Evolutionary conservation across 2,113 vertebrate genomes (phyloP).

Genomic region (Perognathus longimembris): DNA sequence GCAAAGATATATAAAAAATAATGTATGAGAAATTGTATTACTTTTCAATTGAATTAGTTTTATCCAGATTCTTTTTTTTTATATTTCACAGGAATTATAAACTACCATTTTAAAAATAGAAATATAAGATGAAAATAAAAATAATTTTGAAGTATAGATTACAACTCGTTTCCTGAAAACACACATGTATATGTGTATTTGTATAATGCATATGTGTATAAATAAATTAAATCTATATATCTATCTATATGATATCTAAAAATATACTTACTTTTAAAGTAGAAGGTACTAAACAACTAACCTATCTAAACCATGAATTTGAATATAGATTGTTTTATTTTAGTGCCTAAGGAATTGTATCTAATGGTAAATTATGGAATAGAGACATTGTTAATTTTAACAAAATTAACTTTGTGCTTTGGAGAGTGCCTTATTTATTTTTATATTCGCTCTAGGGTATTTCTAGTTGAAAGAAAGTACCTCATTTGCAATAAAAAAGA

Average conservation of each 20-base stretch:
- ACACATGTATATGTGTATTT: too few relatives aligned
- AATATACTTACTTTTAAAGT: slow-evolving; percentile 25
- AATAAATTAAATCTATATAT: too few relatives aligned
- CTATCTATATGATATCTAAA: neutral
- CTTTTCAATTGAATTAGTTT: neutral
- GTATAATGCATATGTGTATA: too few relatives aligned
- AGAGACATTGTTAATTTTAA: slow-evolving; percentile 74
- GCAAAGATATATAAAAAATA: neutral
- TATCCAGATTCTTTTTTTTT: neutral
- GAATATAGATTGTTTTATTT: slow-evolving; percentile 47
- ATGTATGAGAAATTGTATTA: neutral
- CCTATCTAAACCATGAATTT: neutral
- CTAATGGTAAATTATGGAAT: slow-evolving; percentile 20
- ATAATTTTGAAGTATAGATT: too few relatives aligned
- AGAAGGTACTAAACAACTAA: neutral
- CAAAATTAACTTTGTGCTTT: slow-evolving; percentile 78
- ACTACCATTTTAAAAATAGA: neutral
- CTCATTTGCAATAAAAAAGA: slow-evolving; percentile 59
- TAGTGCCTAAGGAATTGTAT: slow-evolving; percentile 32
- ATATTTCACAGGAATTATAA: neutral
- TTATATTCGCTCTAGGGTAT: slow-evolving; percentile 45
- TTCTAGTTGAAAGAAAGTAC: slow-evolving; percentile 60
- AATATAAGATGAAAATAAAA: too few relatives aligned
- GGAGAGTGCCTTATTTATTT: slow-evolving; percentile 68
- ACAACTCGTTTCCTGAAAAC: too few relatives aligned